Evolutionary conservation across 2,888 invertebrate genomes (phyloP).

Genomic region (Thalpophila matura): DNA sequence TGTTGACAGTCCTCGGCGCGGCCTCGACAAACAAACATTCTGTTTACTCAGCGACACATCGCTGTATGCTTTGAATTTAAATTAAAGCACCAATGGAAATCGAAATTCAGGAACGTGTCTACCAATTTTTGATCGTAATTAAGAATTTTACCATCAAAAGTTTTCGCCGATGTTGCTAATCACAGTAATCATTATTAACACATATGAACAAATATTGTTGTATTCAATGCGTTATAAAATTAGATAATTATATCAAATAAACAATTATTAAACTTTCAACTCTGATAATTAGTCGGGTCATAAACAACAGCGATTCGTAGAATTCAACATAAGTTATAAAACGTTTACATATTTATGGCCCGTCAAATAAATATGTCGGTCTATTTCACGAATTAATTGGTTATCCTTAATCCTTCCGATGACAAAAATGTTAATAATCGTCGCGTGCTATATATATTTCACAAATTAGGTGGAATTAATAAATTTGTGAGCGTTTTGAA

Average conservation of each 20-base stretch:
- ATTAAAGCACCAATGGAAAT: conserved; percentile 81
- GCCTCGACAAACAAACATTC: conserved; percentile 82
- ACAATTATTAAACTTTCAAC: conserved; percentile 42
- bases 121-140: conserved; percentile 73
- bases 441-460: conserved; percentile 78
- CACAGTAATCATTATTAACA: conserved; percentile 19
- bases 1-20: conserved; percentile 79
- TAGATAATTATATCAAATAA: conserved; percentile 14
- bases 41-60: conserved; percentile 85
- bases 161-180: conserved; percentile 30
- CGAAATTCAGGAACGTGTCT: conserved; percentile 76
- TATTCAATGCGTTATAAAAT: conserved; percentile 9
- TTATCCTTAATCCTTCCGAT: conserved; percentile 80
- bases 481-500: conserved; percentile 81
- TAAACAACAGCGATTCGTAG: conserved; percentile 51
- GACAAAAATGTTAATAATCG: conserved; percentile 86
- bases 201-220: conserved; percentile 12
- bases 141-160: conserved; percentile 50
- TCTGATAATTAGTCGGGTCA: conserved; percentile 37
- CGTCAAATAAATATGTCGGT: conserved; percentile 62
- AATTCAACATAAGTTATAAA: conserved; percentile 52
- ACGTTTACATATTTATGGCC: conserved; percentile 58
- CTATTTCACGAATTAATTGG: conserved; percentile 74
- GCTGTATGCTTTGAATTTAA: conserved; percentile 85
- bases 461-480: conserved; percentile 85